phyloP scores from a whole-genome alignment of 2,888 invertebrate genomes.

The Heteromurus nitidus region DNA sequence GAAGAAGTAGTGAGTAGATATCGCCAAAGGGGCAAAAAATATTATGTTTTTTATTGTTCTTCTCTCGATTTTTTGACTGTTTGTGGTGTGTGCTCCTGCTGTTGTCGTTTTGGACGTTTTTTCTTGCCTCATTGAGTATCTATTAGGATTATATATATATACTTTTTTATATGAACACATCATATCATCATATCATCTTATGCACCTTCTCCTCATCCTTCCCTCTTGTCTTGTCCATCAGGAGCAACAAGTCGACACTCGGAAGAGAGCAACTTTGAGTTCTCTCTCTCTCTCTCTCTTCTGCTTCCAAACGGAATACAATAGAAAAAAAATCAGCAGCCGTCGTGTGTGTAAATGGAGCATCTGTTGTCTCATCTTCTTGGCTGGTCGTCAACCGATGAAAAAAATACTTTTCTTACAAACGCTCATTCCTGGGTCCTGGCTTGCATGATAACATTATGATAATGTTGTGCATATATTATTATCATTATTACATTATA shows the following conservation, averaged over 20 bases:
- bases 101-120: slow-evolving; percentile 41
- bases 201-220: no score
- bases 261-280: slow-evolving; percentile 18
- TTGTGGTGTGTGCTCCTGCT: slow-evolving; percentile 56
- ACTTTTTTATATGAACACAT: neutral
- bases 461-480: neutral
- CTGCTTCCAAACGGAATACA: no score
- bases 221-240: slow-evolving; percentile 49
- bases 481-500: slow-evolving; percentile 12
- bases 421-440: no score
- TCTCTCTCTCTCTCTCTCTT: no score
- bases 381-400: slow-evolving; percentile 39
- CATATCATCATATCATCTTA: slow-evolving; percentile 25
- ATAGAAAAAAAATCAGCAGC: slow-evolving; percentile 52
- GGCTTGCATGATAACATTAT: slow-evolving; percentile 18
- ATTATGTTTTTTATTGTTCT: slow-evolving; percentile 18
- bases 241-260: neutral
- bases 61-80: slow-evolving; percentile 46
- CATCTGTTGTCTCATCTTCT: slow-evolving; percentile 57
- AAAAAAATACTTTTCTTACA: no score
- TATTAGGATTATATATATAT: no score
- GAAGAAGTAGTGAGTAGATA: neutral
- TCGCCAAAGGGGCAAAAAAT: slow-evolving; percentile 46
- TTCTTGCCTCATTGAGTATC: neutral
- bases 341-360: slow-evolving; percentile 53